Percentiles rank a stretch among this genome's conserved stretches.
These are phyloP conservation scores for Drosophila paramelanica DNA, from an alignment of 2,888 invertebrate species.

Conservation along the genomic window DNA sequence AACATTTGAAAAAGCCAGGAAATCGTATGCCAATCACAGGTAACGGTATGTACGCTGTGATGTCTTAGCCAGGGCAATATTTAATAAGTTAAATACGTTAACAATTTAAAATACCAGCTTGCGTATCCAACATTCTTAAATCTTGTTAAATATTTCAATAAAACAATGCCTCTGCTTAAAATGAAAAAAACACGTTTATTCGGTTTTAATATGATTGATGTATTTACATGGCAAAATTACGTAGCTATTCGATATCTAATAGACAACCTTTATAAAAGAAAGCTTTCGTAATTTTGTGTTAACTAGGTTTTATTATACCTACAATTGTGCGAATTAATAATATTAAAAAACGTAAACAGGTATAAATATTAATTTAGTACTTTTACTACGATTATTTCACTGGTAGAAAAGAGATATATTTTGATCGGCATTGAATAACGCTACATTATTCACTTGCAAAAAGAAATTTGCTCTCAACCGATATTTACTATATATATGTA, in stretches of 20 bases:
- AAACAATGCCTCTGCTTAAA: neutral
- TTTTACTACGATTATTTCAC: conserved; percentile 4
- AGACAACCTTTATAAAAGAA: conserved; percentile 2
- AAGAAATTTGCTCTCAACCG: neutral
- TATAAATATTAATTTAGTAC: neutral
- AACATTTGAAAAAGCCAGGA: neutral
- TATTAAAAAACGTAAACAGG: neutral
- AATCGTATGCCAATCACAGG: neutral
- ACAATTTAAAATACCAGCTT: neutral
- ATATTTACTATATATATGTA: neutral
- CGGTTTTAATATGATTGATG: neutral
- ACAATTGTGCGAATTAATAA: neutral
- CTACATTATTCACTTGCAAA: neutral
- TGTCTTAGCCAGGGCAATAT: conserved; percentile 3
- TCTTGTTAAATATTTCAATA: neutral
- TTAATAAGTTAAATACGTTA: neutral
- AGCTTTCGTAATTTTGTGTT: neutral
- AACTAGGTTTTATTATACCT: conserved; percentile 1
- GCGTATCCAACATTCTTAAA: neutral
- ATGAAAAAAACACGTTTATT: neutral
- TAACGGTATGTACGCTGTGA: neutral
- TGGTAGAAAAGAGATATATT: neutral
- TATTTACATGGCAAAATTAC: neutral
- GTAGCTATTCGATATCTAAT: conserved; percentile 3
- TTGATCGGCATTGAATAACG: neutral